These are phyloP conservation scores for Eledona agricola DNA, from an alignment of 2,888 invertebrate species.

Conservation along the genomic window DNA sequence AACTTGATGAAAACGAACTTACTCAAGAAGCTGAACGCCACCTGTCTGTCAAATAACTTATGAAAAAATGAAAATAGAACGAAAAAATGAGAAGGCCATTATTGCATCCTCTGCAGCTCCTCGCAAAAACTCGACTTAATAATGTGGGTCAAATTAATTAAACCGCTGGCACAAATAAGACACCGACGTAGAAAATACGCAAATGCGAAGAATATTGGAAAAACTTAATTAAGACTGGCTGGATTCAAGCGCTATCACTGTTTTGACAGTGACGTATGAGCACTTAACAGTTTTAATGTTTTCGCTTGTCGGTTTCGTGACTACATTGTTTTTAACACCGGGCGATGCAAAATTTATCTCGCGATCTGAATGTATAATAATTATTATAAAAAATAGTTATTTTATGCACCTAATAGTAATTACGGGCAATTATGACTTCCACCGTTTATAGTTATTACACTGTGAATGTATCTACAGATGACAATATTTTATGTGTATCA, in stretches of 20 bases:
- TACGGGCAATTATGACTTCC: constrained; percentile 44
- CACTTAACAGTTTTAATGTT: constrained; percentile 21
- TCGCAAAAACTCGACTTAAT: constrained; percentile 13
- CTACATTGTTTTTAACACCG: constrained; percentile 23
- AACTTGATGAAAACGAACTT: constrained; percentile 25
- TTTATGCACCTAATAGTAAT: constrained; percentile 46
- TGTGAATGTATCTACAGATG: no score
- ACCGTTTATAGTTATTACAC: constrained; percentile 26
- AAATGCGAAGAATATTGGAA: no score
- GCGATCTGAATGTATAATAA: constrained; percentile 16
- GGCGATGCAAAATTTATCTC: constrained; percentile 23
- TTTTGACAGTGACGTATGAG: constrained; percentile 19
- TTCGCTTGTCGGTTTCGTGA: constrained; percentile 15
- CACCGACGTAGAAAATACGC: no score
- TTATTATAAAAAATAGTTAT: constrained; percentile 40
- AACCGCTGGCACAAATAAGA: constrained; percentile 6
- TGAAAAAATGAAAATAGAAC: constrained; percentile 15
- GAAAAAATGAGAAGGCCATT: no score
- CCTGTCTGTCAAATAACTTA: constrained; percentile 26
- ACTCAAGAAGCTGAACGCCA: constrained; percentile 14
- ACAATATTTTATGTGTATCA: no score
- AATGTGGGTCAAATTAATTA: constrained; percentile 22
- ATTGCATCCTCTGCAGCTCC: constrained; percentile 20
- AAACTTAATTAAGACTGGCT: constrained; percentile 14
- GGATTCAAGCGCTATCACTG: constrained; percentile 7